Evolutionary conservation across 2,797 vertebrate species (phyloP).

Genomic region (Protosalanx chinensis): DNA sequence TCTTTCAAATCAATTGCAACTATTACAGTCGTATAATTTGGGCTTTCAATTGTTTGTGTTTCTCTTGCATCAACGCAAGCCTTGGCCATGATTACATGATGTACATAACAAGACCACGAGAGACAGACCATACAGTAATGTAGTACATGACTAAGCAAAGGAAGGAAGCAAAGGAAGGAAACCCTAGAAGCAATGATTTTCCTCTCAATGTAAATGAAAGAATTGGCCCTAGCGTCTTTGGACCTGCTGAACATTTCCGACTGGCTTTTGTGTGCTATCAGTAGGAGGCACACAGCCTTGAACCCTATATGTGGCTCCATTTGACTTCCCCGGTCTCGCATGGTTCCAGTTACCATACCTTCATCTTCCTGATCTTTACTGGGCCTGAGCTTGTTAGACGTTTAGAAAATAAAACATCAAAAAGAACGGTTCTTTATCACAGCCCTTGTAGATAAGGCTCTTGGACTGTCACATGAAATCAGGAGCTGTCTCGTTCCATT

Average conservation of each 20-base stretch:
- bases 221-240: background rate
- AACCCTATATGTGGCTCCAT: constrained; percentile 36
- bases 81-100: no score
- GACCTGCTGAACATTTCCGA: constrained; percentile 21
- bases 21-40: no score
- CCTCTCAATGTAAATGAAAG: background rate
- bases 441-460: constrained; percentile 64
- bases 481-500: constrained; percentile 53
- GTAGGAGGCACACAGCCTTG: constrained; percentile 53
- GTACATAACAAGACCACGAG: no score
- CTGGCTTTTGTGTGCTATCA: constrained; percentile 55
- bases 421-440: constrained; percentile 63
- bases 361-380: constrained; percentile 63
- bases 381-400: constrained; percentile 59
- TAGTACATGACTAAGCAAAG: no score
- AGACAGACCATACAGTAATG: no score
- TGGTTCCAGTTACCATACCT: constrained; percentile 52
- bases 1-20: no score
- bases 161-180: background rate
- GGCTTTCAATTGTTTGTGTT: no score
- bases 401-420: constrained; percentile 66
- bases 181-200: background rate
- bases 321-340: constrained; percentile 40
- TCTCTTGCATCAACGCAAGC: no score
- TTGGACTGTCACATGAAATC: constrained; percentile 69